Evolutionary conservation across 2,797 vertebrate genomes (phyloP), one percentile per base, ranked within the genome.

Genomic region (Jordanella pulchra): DNA sequence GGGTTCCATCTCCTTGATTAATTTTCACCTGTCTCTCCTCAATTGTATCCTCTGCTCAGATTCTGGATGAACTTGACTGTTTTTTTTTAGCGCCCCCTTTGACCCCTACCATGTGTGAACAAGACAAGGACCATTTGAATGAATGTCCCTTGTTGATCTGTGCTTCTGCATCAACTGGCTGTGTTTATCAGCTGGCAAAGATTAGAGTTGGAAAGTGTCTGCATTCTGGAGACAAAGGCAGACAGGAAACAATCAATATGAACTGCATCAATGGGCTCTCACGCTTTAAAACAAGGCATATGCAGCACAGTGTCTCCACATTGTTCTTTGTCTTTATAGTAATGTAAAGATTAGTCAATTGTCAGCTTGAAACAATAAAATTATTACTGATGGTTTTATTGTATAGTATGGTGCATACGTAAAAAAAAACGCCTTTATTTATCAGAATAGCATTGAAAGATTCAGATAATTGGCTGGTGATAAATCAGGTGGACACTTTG

Each of bases 11-110:
- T 73, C 55, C 7, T 3, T 39, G 45, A 54, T 66, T 69, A 83
- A 86, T 91, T 91, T 91, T 91, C 89, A 71, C 85, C 84, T 71
- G 87, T 82, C 80, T 68, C 88, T 89, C 82, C 75, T 78, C 79
- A 70, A 79, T 82, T 81, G 86, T 87, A 87, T 79, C 85, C 82
- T 76, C 10, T 32, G 67, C 78, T 80, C 60, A 72, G 73, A 80
- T 73, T 79, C 76, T 54, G 70, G 78, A 70, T 3, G 45, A 64
- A 58, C 69, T 68, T 12, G 7, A 15, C 75, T 10, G 17, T 44
- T 75, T 71, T 68, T 63, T 13, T 0, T n/a, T n/a, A n/a, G 18
- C 10, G 67, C 78, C 71, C 79, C 66, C 3, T 5, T 42, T 86
- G 86, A 89, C 85, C 86, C 77, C 60, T 83, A 67, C 74, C 77